Conservation (phyloP, 2,797 vertebrate genomes). For the Chiroxiphia lanceolata region DNA sequence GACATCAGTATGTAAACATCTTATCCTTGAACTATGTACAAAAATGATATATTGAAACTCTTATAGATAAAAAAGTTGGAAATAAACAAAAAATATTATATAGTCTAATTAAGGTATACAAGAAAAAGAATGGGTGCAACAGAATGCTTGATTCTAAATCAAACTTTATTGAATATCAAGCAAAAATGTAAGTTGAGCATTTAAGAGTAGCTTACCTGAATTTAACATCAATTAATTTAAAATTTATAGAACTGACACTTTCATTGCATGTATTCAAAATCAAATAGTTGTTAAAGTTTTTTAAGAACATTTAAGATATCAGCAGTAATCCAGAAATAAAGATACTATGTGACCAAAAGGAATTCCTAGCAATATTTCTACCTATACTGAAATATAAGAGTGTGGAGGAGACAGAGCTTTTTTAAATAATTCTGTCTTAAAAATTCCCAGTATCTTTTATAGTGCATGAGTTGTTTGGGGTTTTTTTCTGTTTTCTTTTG, state of each 20-base stretch:
- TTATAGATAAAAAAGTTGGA: not conserved
- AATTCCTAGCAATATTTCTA: not conserved
- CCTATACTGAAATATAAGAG: not conserved
- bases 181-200: not conserved
- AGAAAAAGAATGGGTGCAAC: not conserved
- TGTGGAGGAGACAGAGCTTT: not conserved
- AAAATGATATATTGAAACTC: not conserved
- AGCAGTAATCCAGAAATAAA: not conserved
- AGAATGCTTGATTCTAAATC: not conserved
- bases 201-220: not conserved
- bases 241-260: not conserved
- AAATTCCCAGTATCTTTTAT: not conserved
- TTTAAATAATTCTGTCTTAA: not conserved
- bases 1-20: not conserved
- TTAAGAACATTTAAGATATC: not conserved
- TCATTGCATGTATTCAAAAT: not conserved
- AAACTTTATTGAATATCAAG: not conserved
- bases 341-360: not conserved
- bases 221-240: not conserved
- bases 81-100: not conserved
- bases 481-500: not conserved
- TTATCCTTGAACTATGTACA: not conserved
- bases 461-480: fast-evolving
- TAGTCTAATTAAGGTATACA: not conserved
- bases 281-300: not conserved